Evolutionary conservation across 2,888 invertebrate genomes (phyloP), one percentile per base, ranked within the genome.

Genomic region (Synanthedon tipuliformis): DNA sequence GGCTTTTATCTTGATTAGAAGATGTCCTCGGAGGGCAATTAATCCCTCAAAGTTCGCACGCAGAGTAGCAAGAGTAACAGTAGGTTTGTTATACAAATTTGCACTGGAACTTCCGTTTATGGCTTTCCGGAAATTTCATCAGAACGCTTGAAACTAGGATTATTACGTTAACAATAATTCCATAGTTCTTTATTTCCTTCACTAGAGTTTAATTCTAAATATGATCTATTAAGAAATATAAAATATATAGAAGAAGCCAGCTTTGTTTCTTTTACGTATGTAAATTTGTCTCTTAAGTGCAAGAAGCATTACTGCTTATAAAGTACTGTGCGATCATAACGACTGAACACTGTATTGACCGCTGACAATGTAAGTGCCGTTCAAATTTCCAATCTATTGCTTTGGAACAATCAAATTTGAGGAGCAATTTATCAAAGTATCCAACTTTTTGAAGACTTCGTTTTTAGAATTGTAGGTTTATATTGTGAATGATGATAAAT

Each of bases 1-100:
- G 54, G 57, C 57, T 57, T 53, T 56, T 55, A 57, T 52, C 54
- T 54, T 57, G 53, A 57, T 57, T 57, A 56, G 51, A 54, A 49
- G 41, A 45, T 53, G 56, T 54, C 54, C 54, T 54, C 49, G 2
- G 50, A 50, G 54, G 56, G 52, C 52, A 53, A 50, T 54, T 54
- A 56, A 56, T 56, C 54, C 54, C 41, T 52, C 49, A 54, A 55
- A 54, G 52, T 56, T 52, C 15, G 50, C 49, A 45, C 15, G 15
- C 45, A n/a, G 45, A 13, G 13, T 12, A 45, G 34, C 34, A 34
- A 34, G 34, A n/a, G 10, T 34, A 34, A 34, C 34, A 34, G 34
- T 34, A 34, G 34, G 34, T 34, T 34, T 34, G 34, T 34, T 34
- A 34, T 34, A 34, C 34, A 34, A 34, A 34, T 34, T 34, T 34